phyloP scores from a whole-genome alignment of 2,888 invertebrate genomes.

The Andrena camellia region DNA sequence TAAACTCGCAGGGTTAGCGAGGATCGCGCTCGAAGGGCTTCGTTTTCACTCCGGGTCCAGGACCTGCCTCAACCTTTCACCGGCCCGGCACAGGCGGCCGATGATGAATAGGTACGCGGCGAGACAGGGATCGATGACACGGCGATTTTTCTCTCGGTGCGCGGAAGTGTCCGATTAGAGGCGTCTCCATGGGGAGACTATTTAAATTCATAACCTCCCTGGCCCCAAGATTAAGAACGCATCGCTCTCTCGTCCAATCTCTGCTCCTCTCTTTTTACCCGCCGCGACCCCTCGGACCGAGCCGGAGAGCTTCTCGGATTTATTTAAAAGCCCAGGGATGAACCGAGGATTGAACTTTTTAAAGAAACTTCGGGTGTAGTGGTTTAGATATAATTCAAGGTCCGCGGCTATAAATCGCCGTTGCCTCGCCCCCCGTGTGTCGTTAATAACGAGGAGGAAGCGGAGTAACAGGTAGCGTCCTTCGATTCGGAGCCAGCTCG shows the following conservation, averaged over 20 bases:
- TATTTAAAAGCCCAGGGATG: neutral
- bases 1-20: neutral
- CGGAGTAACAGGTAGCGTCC: constrained; percentile 46
- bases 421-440: neutral
- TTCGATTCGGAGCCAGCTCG: constrained; percentile 15
- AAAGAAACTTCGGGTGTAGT: constrained; percentile 21
- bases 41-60: constrained; percentile 29
- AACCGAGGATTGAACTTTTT: constrained; percentile 23
- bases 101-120: constrained; percentile 44
- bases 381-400: constrained; percentile 38
- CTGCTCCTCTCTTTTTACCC: neutral
- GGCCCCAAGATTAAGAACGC: constrained; percentile 29
- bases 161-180: constrained; percentile 17
- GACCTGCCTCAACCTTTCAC: constrained; percentile 46
- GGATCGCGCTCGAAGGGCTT: neutral
- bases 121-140: constrained; percentile 55
- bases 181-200: constrained; percentile 4
- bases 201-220: constrained; percentile 38
- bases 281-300: neutral
- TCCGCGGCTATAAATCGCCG: constrained; percentile 34
- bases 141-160: constrained; percentile 43
- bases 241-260: constrained; percentile 21
- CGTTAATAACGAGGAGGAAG: constrained; percentile 35
- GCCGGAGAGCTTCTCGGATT: constrained; percentile 6
- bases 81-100: constrained; percentile 1